Base-by-base conservation (phyloP, 2,797 vertebrate genomes). In the Neomorphus geoffroyi region DNA sequence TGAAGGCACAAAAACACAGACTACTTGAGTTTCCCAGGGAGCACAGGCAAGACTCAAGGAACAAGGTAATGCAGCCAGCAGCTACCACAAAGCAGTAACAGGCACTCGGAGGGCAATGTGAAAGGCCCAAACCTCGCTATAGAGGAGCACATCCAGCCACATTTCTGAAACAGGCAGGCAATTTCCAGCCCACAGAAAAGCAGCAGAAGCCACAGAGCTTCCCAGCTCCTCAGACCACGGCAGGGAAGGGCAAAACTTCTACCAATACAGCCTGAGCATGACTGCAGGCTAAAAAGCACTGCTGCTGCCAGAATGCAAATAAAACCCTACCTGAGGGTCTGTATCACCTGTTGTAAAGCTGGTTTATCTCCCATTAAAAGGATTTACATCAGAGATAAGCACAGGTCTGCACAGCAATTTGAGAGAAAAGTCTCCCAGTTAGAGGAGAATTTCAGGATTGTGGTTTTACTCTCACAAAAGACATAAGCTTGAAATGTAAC, bases 341-440 rank as follows among this genome's bases (percentile, higher is more conserved):
- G 8, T 1, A 21, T 27, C 50, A 43, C 30, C 51, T 32, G 8
- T 0, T 45, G 19, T 11, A 57, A 32, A 66, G 53, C 0, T 7
- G 17, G 7, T 33, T 70, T 32, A 30, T 45, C 37, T 45, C 56
- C 10, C 23, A 15, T 57, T 10, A 32, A 30, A 56, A 17, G n/a
- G 26, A 77, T 33, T 53, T 6, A 2, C 0, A 0, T 3, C 16
- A 27, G 45, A 64, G 18, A 35, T 0, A 65, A 65, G 66, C 58
- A 75, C 24, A 43, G 22, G 24, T 56, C 75, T 65, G 32, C 1
- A 1, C 28, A 37, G 11, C 26, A 26, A 23, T 22, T 1, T 18
- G 15, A 51, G 37, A 72, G 14, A 23, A 65, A 17, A 28, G 41
- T 13, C 46, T 58, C 18, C 33, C 26, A 43, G 26, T 15, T 67